A percentile compares a stretch with the other conserved stretches of the same genome.
Conservation (phyloP, 2,888 invertebrate genomes). For the Fragum sueziense region DNA sequence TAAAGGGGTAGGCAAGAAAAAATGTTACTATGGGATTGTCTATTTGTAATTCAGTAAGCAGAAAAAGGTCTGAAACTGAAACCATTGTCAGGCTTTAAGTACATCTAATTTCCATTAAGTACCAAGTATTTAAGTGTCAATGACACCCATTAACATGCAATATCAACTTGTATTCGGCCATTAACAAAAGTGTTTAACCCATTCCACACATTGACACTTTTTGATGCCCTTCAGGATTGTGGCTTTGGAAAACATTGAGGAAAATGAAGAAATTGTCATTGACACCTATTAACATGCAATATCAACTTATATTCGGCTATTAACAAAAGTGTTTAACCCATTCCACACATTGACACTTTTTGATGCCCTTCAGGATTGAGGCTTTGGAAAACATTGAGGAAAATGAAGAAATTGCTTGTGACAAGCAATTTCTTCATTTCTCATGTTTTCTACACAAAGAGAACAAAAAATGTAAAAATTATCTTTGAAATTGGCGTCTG, state of each 20-base stretch:
- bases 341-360: too few species aligned
- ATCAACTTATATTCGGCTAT: neutral
- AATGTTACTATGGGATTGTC: too few species aligned
- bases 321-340: too few species aligned
- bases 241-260: too few species aligned
- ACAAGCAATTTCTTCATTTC: constrained; percentile 1
- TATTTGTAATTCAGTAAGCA: too few species aligned
- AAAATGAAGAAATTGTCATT: neutral
- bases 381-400: neutral
- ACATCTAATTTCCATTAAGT: neutral
- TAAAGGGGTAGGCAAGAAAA: too few species aligned
- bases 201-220: too few species aligned
- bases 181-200: too few species aligned
- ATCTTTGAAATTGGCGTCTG: too few species aligned
- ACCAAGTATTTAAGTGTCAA: neutral
- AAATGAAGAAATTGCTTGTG: neutral
- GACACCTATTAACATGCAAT: neutral
- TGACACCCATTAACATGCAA: neutral
- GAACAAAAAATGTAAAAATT: too few species aligned
- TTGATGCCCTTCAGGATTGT: too few species aligned
- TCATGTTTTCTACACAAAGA: neutral
- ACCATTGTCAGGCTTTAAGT: neutral
- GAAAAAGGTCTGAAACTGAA: neutral
- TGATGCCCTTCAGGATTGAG: too few species aligned
- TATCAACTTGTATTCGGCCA: neutral